phyloP scores from a whole-genome alignment of 2,888 invertebrate species.

The Acrobasis suavella region DNA sequence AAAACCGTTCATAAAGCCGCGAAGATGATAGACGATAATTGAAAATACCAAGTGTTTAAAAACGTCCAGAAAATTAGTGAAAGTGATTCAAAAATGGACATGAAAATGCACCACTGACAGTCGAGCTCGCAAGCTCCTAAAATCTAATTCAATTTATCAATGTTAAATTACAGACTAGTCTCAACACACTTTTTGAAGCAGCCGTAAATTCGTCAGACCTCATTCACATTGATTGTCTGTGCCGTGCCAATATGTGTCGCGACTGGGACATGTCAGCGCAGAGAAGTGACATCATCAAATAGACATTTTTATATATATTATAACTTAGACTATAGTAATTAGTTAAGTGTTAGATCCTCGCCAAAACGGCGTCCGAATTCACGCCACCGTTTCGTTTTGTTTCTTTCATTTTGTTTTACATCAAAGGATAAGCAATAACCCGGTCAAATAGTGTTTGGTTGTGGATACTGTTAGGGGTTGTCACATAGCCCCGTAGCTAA shows the following conservation, averaged over 20 bases:
- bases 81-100: constrained; percentile 28
- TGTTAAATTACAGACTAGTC: constrained; percentile 96
- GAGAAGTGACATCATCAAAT: constrained; percentile 74
- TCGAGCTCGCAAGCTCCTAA: constrained; percentile 61
- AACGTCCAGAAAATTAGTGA: constrained; percentile 21
- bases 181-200: constrained; percentile 96
- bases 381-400: constrained; percentile 75
- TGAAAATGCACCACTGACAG: constrained; percentile 46
- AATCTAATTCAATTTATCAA: constrained; percentile 75
- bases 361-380: constrained; percentile 72
- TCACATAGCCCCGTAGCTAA: constrained; percentile 55
- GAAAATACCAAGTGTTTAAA: constrained; percentile 39
- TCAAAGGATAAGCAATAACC: constrained; percentile 78
- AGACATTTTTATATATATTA: constrained; percentile 38
- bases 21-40: constrained; percentile 72
- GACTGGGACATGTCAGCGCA: constrained; percentile 87
- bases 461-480: constrained; percentile 57
- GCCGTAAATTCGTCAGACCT: constrained; percentile 85
- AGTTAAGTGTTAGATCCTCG: constrained; percentile 59
- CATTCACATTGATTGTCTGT: constrained; percentile 55
- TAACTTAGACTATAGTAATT: constrained; percentile 43
- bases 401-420: constrained; percentile 79
- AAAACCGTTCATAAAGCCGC: constrained; percentile 33
- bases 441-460: constrained; percentile 57
- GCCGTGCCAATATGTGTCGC: constrained; percentile 85